phyloP scores from a whole-genome alignment of 2,797 vertebrate species.

The Octomys mimax region DNA sequence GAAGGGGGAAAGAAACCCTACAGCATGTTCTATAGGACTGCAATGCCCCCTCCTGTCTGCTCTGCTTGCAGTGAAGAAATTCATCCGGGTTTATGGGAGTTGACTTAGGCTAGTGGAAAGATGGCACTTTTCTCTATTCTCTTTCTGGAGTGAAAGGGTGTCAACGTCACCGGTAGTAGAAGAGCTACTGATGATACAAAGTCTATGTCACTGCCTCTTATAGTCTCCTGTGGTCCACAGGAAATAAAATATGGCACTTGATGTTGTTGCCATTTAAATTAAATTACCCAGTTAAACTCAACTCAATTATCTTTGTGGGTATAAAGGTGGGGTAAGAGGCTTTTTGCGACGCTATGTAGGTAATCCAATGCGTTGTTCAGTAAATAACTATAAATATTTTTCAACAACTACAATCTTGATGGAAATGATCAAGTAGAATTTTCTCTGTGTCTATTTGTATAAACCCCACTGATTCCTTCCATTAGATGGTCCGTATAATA shows the following conservation, averaged over 20 bases:
- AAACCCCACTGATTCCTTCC: background rate
- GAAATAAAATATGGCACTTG: constrained; percentile 26
- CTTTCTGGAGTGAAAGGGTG: background rate
- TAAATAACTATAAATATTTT: background rate
- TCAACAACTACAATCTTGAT: background rate
- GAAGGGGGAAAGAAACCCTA: background rate
- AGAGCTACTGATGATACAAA: background rate
- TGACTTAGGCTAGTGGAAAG: background rate
- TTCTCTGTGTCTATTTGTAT: background rate
- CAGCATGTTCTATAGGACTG: constrained; percentile 27
- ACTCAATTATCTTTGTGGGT: constrained; percentile 25
- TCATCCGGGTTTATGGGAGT: background rate
- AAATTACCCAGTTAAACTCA: background rate
- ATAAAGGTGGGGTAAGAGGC: background rate
- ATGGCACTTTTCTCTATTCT: background rate
- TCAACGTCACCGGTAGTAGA: background rate
- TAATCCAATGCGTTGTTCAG: background rate
- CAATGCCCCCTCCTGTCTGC: constrained; percentile 68
- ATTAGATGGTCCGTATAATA: background rate
- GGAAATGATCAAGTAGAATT: constrained; percentile 15
- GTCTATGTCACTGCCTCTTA: constrained; percentile 12
- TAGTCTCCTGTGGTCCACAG: background rate
- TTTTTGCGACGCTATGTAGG: background rate
- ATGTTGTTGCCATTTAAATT: constrained; percentile 31
- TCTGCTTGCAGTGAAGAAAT: constrained; percentile 21